Percentiles rank a stretch among this genome's conserved stretches.
Conservation (phyloP, 2,113 vertebrate genomes). For the Gallinago paraguaiae region DNA sequence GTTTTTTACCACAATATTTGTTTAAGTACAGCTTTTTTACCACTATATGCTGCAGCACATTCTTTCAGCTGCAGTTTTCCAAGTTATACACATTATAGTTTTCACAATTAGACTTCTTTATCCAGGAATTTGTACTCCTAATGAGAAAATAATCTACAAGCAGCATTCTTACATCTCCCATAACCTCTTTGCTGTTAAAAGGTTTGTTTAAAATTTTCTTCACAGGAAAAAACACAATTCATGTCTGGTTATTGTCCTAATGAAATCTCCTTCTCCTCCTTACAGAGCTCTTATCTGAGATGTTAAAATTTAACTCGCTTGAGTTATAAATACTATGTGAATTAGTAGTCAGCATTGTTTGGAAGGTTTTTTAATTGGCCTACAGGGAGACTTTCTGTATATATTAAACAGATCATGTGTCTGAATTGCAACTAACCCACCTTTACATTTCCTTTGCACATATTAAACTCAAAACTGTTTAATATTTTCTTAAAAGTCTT, state of each 20-base stretch:
- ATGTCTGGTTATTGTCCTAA: slow-evolving; percentile 59
- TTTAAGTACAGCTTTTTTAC: slow-evolving; percentile 66
- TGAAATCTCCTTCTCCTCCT: slow-evolving; percentile 36
- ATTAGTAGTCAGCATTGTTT: slow-evolving; percentile 75
- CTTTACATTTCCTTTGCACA: slow-evolving; percentile 65
- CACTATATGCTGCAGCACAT: slow-evolving; percentile 43
- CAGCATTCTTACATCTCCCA: slow-evolving; percentile 54
- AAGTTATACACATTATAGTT: slow-evolving; percentile 31
- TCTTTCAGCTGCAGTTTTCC: slow-evolving; percentile 69
- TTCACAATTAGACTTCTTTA: slow-evolving; percentile 64
- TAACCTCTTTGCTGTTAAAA: slow-evolving; percentile 37
- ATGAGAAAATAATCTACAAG: slow-evolving; percentile 76
- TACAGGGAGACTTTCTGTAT: slow-evolving; percentile 73
- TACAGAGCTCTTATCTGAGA: slow-evolving; percentile 49
- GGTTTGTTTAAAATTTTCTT: slow-evolving; percentile 59
- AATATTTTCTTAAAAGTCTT: slow-evolving; percentile 55
- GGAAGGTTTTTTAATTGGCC: slow-evolving; percentile 76
- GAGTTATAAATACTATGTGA: slow-evolving; percentile 69
- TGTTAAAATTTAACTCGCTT: slow-evolving; percentile 68
- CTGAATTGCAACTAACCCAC: slow-evolving; percentile 65
- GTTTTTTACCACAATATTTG: slow-evolving; percentile 58
- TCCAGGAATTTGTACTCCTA: slow-evolving; percentile 74
- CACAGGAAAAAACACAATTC: slow-evolving; percentile 53
- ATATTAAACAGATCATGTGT: slow-evolving; percentile 72
- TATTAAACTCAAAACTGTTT: slow-evolving; percentile 52